These are phyloP conservation scores for Merops nubicus DNA, from an alignment of 2,113 vertebrate species.

Conservation along the genomic window DNA sequence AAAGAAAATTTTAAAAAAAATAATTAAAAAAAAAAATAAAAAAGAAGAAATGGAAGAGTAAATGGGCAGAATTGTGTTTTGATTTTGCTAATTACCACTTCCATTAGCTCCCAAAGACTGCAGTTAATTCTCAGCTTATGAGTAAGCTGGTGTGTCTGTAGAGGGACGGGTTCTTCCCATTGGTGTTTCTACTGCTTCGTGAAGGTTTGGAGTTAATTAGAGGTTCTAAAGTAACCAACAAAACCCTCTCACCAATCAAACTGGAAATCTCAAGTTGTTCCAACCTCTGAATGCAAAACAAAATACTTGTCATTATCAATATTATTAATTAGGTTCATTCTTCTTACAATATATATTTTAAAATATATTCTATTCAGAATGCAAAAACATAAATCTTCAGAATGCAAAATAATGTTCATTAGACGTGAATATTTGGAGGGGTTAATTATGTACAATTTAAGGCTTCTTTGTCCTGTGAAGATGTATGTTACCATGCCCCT, in stretches of 20 bases:
- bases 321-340: neutral
- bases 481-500: neutral
- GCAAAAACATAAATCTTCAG: neutral
- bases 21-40: too few relatives aligned
- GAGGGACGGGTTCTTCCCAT: neutral
- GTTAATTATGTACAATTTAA: neutral
- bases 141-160: neutral
- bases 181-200: neutral
- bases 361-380: neutral
- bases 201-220: neutral
- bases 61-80: neutral
- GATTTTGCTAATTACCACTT: neutral
- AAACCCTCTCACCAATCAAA: neutral
- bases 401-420: neutral
- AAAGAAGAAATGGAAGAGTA: neutral
- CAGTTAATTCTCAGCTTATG: neutral
- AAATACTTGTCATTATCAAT: neutral
- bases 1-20: too few relatives aligned
- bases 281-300: neutral
- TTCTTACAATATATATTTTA: neutral
- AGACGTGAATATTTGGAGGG: neutral
- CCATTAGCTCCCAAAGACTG: neutral
- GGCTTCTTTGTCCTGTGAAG: neutral
- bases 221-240: neutral
- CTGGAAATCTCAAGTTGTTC: neutral